These are phyloP conservation scores for Drosophila melanogaster DNA, from an alignment of 1,140 invertebrate species.

Conservation along the genomic window Release_6_plus_ISO1_MT NT_037436.4:8527001-8527500, in stretches of 20 bases:
- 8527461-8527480: background rate
- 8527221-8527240: conserved; percentile 33
- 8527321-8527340: conserved; percentile 20
- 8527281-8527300: conserved; percentile 42
- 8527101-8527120: conserved; percentile 43
- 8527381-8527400: conserved; percentile 40
- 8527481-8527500: background rate
- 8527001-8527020: conserved; percentile 15
- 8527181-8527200: conserved; percentile 1
- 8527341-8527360: conserved; percentile 30
- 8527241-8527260: conserved; percentile 3
- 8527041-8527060: conserved; percentile 42
- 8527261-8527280: conserved; percentile 6
- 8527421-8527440: conserved; percentile 16
- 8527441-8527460: conserved; percentile 2
- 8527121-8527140: conserved; percentile 28
- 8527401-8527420: conserved; percentile 17
- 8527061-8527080: conserved; percentile 3
- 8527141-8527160: conserved; percentile 41
- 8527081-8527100: conserved; percentile 26
- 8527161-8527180: conserved; percentile 58
- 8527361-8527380: conserved; percentile 6
- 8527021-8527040: conserved; percentile 14
- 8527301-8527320: conserved; percentile 30
- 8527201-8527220: conserved; percentile 20